Evolutionary conservation across 1,140 invertebrate species (phyloP).

Genomic region (Tetraneura akinire): DNA sequence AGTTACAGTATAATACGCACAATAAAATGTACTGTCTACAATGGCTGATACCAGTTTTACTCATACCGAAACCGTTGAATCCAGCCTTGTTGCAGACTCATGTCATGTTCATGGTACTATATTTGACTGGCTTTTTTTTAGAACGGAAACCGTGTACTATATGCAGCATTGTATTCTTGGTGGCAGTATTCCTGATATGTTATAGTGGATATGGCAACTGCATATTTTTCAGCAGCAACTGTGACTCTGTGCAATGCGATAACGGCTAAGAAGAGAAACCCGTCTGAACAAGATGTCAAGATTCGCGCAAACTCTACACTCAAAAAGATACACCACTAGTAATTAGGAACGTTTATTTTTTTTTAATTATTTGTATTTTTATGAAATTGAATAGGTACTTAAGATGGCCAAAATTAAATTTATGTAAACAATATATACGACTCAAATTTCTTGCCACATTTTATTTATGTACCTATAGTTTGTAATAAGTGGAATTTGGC

Average conservation of each 20-base stretch:
- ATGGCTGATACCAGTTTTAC: slow-evolving; percentile 93
- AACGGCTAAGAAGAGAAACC: slow-evolving; percentile 60
- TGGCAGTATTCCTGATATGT: slow-evolving; percentile 89
- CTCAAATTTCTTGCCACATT: slow-evolving; percentile 34
- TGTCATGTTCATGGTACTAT: slow-evolving; percentile 94
- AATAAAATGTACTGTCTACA: slow-evolving; percentile 95
- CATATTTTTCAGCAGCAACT: slow-evolving; percentile 83
- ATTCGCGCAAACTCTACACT: background rate
- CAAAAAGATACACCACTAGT: slow-evolving; percentile 31
- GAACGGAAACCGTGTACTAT: slow-evolving; percentile 96
- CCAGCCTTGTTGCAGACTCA: slow-evolving; percentile 92
- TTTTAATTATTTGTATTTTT: background rate
- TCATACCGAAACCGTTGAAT: slow-evolving; percentile 96
- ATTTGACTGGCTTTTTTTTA: slow-evolving; percentile 90
- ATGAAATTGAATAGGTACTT: background rate
- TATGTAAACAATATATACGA: slow-evolving; percentile 24
- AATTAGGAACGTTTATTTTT: slow-evolving; percentile 11
- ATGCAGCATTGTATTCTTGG: slow-evolving; percentile 89
- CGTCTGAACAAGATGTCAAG: background rate
- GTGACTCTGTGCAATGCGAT: slow-evolving; percentile 73
- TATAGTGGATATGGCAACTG: slow-evolving; percentile 95
- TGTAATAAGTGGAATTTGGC: slow-evolving; percentile 22
- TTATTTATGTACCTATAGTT: slow-evolving; percentile 4
- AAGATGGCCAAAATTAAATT: slow-evolving; percentile 14
- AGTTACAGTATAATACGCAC: background rate